A percentile compares a stretch with the other conserved stretches of the same genome.
Evolutionary conservation across 2,888 invertebrate species (phyloP).

Genomic region (Acronicta aceris): DNA sequence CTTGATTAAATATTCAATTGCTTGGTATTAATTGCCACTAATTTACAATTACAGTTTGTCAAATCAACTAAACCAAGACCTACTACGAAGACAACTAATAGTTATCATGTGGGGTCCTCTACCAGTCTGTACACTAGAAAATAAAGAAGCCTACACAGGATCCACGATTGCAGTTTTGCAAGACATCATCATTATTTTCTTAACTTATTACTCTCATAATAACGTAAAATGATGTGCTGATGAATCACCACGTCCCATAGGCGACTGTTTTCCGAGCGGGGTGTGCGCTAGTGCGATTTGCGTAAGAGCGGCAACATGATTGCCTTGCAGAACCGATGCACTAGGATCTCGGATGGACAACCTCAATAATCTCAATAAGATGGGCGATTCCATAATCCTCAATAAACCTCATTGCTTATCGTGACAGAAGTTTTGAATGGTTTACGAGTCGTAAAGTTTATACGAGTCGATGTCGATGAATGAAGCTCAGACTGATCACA

Average conservation of each 20-base stretch:
- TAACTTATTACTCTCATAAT: slow-evolving; percentile 32
- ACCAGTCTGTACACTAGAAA: neutral
- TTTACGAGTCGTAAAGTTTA: slow-evolving; percentile 60
- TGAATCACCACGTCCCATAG: slow-evolving; percentile 63
- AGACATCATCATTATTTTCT: slow-evolving; percentile 59
- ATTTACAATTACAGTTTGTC: neutral
- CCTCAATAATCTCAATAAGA: slow-evolving; percentile 38
- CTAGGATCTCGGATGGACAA: slow-evolving; percentile 49
- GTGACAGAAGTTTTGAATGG: slow-evolving; percentile 53
- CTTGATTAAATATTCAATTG: slow-evolving; percentile 10
- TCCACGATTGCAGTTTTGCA: slow-evolving; percentile 61
- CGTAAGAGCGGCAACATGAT: slow-evolving; percentile 69
- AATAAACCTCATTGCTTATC: slow-evolving; percentile 46
- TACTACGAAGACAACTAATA: neutral
- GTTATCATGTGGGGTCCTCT: too few species aligned
- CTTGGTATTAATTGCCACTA: neutral
- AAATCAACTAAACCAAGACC: neutral
- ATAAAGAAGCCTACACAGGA: slow-evolving; percentile 8
- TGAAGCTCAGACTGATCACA: slow-evolving; percentile 26
- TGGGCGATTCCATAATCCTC: slow-evolving; percentile 31
- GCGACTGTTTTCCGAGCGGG: slow-evolving; percentile 54
- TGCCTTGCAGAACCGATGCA: slow-evolving; percentile 63
- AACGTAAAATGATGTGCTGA: slow-evolving; percentile 50
- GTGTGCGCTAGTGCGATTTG: slow-evolving; percentile 60
- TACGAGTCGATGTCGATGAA: slow-evolving; percentile 18